These are phyloP conservation scores for Morbakka virulenta DNA, from an alignment of 30 jellyfish, hydroid and myxozoan species.

Conservation along the genomic window DNA sequence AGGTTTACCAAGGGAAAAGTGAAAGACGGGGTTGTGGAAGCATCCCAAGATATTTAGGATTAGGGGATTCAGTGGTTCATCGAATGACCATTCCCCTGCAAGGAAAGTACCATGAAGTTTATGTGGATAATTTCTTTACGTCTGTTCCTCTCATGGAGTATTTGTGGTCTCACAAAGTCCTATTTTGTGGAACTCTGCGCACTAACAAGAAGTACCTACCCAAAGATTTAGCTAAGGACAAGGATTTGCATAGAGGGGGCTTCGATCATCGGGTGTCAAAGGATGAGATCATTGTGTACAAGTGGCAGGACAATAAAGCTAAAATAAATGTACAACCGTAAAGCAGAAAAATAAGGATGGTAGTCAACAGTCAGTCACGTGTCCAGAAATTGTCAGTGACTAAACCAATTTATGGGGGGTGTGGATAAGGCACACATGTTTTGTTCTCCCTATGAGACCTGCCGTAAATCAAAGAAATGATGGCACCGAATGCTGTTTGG, in stretches of 20 bases:
- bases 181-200: slow-evolving; percentile 29
- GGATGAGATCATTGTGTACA: slow-evolving; percentile 35
- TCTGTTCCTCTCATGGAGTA: slow-evolving; percentile 55
- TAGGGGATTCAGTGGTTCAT: slow-evolving; percentile 47
- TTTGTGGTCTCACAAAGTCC: neutral
- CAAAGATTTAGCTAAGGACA: slow-evolving; percentile 15
- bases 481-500: slow-evolving; percentile 75
- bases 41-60: slow-evolving; percentile 4
- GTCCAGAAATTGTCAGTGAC: slow-evolving; percentile 63
- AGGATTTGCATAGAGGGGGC: slow-evolving; percentile 40
- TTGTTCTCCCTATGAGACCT: slow-evolving; percentile 66
- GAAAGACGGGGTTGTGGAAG: neutral
- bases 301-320: slow-evolving; percentile 67
- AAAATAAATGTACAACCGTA: neutral
- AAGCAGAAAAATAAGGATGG: slow-evolving; percentile 45
- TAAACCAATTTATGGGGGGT: slow-evolving; percentile 63
- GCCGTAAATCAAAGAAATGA: slow-evolving; percentile 70
- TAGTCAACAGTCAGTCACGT: slow-evolving; percentile 1
- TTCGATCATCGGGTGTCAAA: slow-evolving; percentile 48
- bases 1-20: slow-evolving; percentile 66
- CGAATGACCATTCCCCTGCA: slow-evolving; percentile 23
- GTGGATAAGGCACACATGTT: slow-evolving; percentile 78
- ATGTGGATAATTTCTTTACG: slow-evolving; percentile 40
- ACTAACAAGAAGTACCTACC: slow-evolving; percentile 36
- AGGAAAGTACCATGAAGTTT: slow-evolving; percentile 50